These are phyloP conservation scores for Drosophila punjabiensis DNA, from an alignment of 1,140 invertebrate species.

Conservation along the genomic window DNA sequence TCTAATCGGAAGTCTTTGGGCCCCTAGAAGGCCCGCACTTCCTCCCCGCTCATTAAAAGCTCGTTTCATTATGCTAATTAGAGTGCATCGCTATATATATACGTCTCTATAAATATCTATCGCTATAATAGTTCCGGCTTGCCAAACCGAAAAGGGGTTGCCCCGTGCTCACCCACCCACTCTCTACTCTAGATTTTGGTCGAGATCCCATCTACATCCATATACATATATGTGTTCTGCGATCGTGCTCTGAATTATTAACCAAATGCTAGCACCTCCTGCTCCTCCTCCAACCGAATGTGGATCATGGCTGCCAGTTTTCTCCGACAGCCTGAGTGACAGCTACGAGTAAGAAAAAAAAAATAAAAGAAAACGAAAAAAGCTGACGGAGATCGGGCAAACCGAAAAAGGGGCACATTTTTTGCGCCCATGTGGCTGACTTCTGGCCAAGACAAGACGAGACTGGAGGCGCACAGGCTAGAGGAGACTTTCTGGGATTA, in stretches of 20 bases:
- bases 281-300: conserved; percentile 13
- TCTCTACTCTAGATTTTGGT: conserved; percentile 6
- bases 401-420: conserved; percentile 16
- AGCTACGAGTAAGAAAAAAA: conserved; percentile 1
- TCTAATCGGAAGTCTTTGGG: conserved; percentile 32
- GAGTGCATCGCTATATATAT: conserved; percentile 12
- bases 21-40: conserved; percentile 36
- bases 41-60: conserved; percentile 59
- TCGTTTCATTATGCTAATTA: conserved; percentile 60
- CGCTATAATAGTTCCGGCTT: conserved; percentile 19
- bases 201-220: not conserved
- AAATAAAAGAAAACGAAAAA: not conserved
- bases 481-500: conserved; percentile 36
- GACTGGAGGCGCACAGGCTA: not conserved
- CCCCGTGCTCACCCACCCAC: not conserved
- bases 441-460: conserved; percentile 22
- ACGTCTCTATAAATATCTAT: not conserved
- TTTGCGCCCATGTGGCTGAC: conserved; percentile 24
- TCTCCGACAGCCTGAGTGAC: conserved; percentile 30
- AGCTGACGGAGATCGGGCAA: conserved; percentile 4
- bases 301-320: conserved; percentile 34
- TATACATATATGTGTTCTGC: not conserved
- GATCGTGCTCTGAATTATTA: conserved; percentile 26
- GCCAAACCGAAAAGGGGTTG: not conserved
- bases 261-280: conserved; percentile 1